phyloP scores from a whole-genome alignment of 37 sponge, comb jelly and placozoan genomes.

The Crambe crambe region DNA sequence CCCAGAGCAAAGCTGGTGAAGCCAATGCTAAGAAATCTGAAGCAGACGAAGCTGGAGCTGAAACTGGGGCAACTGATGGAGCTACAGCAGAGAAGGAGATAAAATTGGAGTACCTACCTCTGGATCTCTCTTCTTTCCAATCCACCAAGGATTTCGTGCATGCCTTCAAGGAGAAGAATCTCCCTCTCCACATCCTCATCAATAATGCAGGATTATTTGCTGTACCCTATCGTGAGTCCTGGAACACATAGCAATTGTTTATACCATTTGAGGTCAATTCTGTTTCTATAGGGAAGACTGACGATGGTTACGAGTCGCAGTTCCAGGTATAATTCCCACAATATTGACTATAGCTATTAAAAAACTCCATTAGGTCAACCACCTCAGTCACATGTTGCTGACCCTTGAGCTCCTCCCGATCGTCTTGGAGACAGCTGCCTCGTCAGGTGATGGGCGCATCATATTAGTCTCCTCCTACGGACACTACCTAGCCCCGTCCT shows the following conservation, averaged over 20 bases:
- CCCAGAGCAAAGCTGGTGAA: too few species aligned
- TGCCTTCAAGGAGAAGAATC: conserved; percentile 61
- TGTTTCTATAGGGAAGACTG: conserved; percentile 28
- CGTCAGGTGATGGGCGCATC: conserved; percentile 64
- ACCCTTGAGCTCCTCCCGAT: conserved; percentile 79
- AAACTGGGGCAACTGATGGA: background rate
- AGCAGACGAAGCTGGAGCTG: too few species aligned
- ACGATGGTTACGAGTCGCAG: conserved; percentile 57
- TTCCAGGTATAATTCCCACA: conserved; percentile 39
- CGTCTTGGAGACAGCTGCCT: conserved; percentile 45
- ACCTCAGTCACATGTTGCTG: conserved; percentile 69
- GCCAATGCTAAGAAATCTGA: too few species aligned
- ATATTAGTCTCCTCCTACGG: too few species aligned
- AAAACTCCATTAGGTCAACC: conserved; percentile 86
- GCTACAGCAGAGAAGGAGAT: conserved; percentile 33
- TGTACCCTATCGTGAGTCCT: too few species aligned
- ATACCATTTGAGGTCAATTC: background rate
- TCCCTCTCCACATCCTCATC: conserved; percentile 80
- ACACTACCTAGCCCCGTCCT: too few species aligned
- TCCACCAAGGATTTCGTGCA: conserved; percentile 62
- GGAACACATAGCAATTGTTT: too few species aligned
- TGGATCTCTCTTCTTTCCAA: conserved; percentile 73
- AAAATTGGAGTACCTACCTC: conserved; percentile 67
- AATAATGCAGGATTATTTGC: too few species aligned
- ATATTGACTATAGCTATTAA: background rate